Percentiles rank a stretch among this genome's conserved stretches.
phyloP scores from a whole-genome alignment of 1,140 invertebrate species.

The Antheraea pernyi region DNA sequence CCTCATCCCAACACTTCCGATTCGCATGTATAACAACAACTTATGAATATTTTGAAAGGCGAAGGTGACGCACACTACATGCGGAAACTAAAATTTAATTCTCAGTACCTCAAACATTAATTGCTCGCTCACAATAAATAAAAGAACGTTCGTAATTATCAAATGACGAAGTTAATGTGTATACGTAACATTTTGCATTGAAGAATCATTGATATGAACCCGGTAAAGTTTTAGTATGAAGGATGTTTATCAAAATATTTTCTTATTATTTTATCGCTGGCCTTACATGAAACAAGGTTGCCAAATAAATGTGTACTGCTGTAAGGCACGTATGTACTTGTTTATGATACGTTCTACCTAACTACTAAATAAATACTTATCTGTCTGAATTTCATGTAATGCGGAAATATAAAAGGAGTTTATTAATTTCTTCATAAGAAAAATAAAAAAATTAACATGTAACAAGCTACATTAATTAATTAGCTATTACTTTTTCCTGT shows the following conservation, averaged over 20 bases:
- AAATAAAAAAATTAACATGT: neutral
- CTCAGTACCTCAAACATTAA: slow-evolving; percentile 19
- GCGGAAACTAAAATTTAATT: slow-evolving; percentile 39
- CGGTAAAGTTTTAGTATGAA: slow-evolving; percentile 10
- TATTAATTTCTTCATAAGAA: neutral
- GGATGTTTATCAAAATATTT: slow-evolving; percentile 13
- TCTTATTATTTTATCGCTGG: slow-evolving; percentile 18
- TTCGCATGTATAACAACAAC: slow-evolving; percentile 65
- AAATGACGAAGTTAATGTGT: slow-evolving; percentile 6
- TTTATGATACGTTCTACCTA: neutral
- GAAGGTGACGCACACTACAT: slow-evolving; percentile 38
- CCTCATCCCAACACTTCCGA: slow-evolving; percentile 73
- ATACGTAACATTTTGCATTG: slow-evolving; percentile 12
- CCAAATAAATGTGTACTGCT: slow-evolving; percentile 14
- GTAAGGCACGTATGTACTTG: slow-evolving; percentile 6
- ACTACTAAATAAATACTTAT: neutral
- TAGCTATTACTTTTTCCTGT: too few relatives aligned
- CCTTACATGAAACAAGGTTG: slow-evolving; percentile 19
- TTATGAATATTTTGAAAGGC: slow-evolving; percentile 60
- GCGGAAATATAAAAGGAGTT: too few relatives aligned
- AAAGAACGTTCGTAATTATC: slow-evolving; percentile 10
- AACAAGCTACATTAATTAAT: too few relatives aligned
- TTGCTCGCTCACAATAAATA: slow-evolving; percentile 7
- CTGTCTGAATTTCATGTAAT: neutral
- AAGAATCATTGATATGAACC: slow-evolving; percentile 11